phyloP scores from a whole-genome alignment of 2,797 vertebrate species.

The Pipistrellus nathusii region DNA sequence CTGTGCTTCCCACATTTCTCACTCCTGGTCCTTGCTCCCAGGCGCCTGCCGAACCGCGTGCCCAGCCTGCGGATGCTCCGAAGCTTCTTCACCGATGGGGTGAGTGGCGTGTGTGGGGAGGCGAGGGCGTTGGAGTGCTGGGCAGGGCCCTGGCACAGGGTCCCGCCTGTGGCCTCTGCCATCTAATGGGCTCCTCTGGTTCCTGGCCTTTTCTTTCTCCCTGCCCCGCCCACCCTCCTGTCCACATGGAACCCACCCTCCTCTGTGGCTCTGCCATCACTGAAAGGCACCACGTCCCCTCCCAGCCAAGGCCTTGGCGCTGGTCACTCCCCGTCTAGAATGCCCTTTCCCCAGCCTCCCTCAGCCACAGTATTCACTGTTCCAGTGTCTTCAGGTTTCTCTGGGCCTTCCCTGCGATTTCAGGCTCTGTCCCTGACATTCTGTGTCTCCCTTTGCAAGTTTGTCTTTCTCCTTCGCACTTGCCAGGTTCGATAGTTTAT shows the following conservation, averaged over 20 bases:
- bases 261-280: background rate
- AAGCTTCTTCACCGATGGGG: conserved; percentile 97
- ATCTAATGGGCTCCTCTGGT: background rate
- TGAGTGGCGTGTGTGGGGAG: conserved; percentile 83
- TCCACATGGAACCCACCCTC: background rate
- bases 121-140: fast-evolving
- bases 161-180: background rate
- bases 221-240: fast-evolving
- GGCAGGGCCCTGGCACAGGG: background rate
- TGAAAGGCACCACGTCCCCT: fast-evolving
- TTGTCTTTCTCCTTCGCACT: background rate
- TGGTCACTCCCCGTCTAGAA: background rate
- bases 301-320: too few species aligned
- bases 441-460: background rate
- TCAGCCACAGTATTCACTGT: background rate
- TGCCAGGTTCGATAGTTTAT: background rate
- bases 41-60: conserved; percentile 95
- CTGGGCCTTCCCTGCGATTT: background rate
- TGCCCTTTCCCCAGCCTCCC: background rate
- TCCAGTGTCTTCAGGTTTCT: background rate
- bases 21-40: conserved; percentile 82
- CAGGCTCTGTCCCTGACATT: background rate
- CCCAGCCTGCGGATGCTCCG: conserved; percentile 91
- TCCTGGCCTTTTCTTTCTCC: background rate
- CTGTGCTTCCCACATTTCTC: background rate